Base-by-base conservation (phyloP, 2,888 invertebrate species). In the Tetanocera ferruginea region DNA sequence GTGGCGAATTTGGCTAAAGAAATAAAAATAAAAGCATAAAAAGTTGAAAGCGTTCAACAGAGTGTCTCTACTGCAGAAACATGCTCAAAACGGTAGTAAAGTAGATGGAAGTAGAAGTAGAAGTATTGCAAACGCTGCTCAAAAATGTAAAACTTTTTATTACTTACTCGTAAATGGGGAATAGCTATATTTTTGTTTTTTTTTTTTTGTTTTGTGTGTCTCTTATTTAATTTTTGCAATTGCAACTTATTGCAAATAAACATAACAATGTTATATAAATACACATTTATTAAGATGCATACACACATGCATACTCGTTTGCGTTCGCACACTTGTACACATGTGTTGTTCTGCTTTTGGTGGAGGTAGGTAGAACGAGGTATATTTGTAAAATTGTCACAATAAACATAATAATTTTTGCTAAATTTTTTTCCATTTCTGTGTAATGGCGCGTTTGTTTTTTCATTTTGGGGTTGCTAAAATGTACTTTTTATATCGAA, bases 231-330 rank as follows among this genome's bases (percentile, higher is more conserved):
- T 62, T 62, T 34, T 57, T 55, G 70, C 34, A 37, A 70, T 60
- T 23, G 64, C 69, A 49, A 75, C 66, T 83, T 85, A 84, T 84
- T 85, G 83, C 84, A 84, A 85, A 84, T 86, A 85, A 85, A 85
- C 84, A 85, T 84, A 85, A 86, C 86, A 84, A 85, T 85, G 83
- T 84, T 85, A 84, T 84, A 83, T 83, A 83, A 66, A 52, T 23
- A 62, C 37, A 31, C 60, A 25, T 25, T n/a, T 14, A 60, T 37
- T 5, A 37, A 37, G 8, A 28, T 25, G 28, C 67, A 69, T 52
- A 67, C 25, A 57, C 37, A 49, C 49, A 67, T 28, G 71, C 71
- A 71, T 34, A 83, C 49, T 37, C 37, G 1, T 37, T 37, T 37
- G 8, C 37, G 1, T 8, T 37, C 31, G n/a, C 60, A 60, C 43